Evolutionary conservation across 2,113 vertebrate species (phyloP), one percentile per base, ranked within the genome.

Genomic region (Murina feae): DNA sequence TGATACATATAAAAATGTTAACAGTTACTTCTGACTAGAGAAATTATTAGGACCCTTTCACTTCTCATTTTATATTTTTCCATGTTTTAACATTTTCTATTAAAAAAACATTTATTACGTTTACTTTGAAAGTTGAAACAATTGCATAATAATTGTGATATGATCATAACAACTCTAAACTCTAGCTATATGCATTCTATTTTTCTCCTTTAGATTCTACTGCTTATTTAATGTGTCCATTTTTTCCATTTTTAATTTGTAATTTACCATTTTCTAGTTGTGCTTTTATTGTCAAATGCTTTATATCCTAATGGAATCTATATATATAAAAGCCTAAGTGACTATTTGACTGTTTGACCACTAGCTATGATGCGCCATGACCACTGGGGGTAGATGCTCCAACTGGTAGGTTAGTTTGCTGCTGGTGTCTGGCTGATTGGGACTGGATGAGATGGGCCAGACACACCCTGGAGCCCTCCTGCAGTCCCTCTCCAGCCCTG

Each of bases 201-300:
- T 76, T 93, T 84, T 83, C 47, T 66, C 21, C 25, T 92, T 72
- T 13, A 9, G 3, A 32, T 82, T 83, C 35, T 80, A 89, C 18
- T 65, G 76, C 74, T 80, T 76, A 75, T 79, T 91, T 49, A 80
- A 58, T 35, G 90, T 97, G 83, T 86, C 17, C 7, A 66, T 69
- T 76, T 90, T 80, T 60, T 53, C 44, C 85, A 37, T 37, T 49
- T 60, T 13, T 81, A 53, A 42, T 42, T 76, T 72, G 14, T 83
- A 68, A 32, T 80, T 85, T 68, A 25, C 28, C 53, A 44, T 63
- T 86, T 32, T 66, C 78, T 44, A 6, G 88, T 89, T 83, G 55
- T 83, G 4, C 25, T 65, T 94, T 79, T 44, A 75, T 51, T 95
- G 21, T 23, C 82, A 94, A 95, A 53, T 60, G 16, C 32, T 28